These are phyloP conservation scores for Chaetorhynchus papuensis DNA, from an alignment of 2,113 vertebrate species.

Conservation along the genomic window DNA sequence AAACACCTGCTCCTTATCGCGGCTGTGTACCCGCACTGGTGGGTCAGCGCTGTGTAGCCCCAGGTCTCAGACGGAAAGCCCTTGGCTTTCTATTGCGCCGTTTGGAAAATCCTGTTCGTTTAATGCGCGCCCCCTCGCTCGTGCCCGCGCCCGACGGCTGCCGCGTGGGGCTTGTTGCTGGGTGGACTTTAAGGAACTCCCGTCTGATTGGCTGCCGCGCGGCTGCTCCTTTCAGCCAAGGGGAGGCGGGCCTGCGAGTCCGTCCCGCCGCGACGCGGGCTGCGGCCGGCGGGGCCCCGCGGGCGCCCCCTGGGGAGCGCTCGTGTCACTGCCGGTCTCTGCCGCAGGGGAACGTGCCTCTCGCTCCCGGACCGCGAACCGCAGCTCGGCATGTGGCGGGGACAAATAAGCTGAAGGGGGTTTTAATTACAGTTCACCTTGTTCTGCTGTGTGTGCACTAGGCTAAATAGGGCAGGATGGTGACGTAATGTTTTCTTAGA, in stretches of 20 bases:
- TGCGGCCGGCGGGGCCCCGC: background rate
- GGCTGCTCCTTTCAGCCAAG: slow-evolving; percentile 41
- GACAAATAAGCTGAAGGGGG: background rate
- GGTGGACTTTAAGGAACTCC: background rate
- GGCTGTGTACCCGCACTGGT: accelerated
- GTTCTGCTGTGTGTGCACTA: background rate
- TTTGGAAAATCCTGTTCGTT: accelerated
- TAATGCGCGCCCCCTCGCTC: background rate
- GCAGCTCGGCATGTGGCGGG: background rate
- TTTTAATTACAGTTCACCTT: background rate
- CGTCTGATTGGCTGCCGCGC: slow-evolving; percentile 47
- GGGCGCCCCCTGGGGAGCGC: slow-evolving; percentile 52
- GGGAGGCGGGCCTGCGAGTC: background rate
- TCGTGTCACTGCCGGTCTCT: slow-evolving; percentile 29
- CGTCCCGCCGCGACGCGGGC: background rate
- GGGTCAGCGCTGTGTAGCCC: background rate
- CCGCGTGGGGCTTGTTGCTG: slow-evolving; percentile 59
- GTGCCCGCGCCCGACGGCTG: background rate
- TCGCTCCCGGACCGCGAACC: background rate
- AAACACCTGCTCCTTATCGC: accelerated
- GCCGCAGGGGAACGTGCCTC: background rate
- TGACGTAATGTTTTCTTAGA: background rate
- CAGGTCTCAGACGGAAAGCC: background rate
- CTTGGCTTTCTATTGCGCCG: accelerated
- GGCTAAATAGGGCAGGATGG: background rate